Conservation (phyloP, 2,113 vertebrate genomes). For the Hydropotes inermis region DNA sequence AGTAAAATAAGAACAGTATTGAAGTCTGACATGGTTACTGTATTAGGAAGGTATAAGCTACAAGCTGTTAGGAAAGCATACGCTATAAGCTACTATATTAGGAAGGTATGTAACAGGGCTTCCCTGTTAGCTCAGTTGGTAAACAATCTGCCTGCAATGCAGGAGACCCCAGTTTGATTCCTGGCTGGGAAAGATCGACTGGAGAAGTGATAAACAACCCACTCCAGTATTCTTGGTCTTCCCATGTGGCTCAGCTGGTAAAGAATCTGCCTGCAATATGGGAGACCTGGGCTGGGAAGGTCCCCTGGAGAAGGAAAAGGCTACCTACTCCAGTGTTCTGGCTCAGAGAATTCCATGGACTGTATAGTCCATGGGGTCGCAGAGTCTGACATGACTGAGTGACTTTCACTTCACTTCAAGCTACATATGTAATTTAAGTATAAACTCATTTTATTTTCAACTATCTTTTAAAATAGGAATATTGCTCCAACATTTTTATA, state of each 20-base stretch:
- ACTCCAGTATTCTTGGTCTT: neutral
- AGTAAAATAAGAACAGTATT: neutral
- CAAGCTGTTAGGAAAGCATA: neutral
- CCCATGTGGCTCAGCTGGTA: neutral
- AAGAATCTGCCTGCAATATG: rapidly evolving
- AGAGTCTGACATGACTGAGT: too few species aligned
- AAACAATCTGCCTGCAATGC: neutral
- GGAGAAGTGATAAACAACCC: neutral
- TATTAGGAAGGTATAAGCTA: neutral
- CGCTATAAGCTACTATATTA: neutral
- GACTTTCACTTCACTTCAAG: too few species aligned
- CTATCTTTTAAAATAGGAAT: neutral
- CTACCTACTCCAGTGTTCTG: neutral
- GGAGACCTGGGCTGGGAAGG: neutral
- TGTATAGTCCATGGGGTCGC: too few species aligned
- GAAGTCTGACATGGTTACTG: neutral
- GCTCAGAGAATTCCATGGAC: neutral
- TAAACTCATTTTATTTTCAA: neutral
- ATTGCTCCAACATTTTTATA: neutral
- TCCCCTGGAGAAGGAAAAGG: neutral
- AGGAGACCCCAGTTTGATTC: neutral
- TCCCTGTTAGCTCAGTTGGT: neutral
- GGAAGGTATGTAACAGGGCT: neutral
- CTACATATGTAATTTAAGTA: neutral
- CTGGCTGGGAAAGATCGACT: neutral